phyloP scores from a whole-genome alignment of 2,888 invertebrate species.

The Drosophila koepferae region DNA sequence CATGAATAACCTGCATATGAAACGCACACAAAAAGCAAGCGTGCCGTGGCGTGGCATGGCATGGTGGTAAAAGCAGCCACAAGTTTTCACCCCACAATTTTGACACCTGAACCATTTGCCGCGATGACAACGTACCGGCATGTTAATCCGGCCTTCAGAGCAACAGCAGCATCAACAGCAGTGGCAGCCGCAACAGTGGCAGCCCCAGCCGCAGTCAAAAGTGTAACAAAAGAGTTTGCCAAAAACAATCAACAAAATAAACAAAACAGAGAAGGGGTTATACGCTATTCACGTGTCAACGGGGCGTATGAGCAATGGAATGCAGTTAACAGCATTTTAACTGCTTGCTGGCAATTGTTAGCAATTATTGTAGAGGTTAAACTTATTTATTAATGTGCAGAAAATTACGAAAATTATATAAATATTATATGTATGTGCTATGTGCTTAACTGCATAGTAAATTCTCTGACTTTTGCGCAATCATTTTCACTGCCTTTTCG shows the following conservation, averaged over 20 bases:
- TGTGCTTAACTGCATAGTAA: neutral
- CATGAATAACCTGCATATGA: constrained; percentile 67
- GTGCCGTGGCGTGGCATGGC: constrained; percentile 18
- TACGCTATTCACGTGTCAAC: constrained; percentile 24
- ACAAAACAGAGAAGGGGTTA: constrained; percentile 8
- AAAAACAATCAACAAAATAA: constrained; percentile 53
- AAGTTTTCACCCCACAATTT: constrained; percentile 72
- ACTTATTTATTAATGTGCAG: neutral
- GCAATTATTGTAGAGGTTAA: constrained; percentile 5
- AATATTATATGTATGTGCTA: neutral
- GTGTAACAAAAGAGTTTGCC: constrained; percentile 47
- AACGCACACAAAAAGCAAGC: constrained; percentile 58
- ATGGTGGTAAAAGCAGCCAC: constrained; percentile 67
- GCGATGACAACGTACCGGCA: constrained; percentile 71
- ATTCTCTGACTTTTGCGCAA: neutral
- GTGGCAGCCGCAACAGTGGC: constrained; percentile 20
- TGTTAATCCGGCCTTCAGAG: constrained; percentile 49
- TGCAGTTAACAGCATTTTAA: constrained; percentile 33
- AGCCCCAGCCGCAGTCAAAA: constrained; percentile 40
- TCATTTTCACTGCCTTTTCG: neutral
- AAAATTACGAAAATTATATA: constrained; percentile 4
- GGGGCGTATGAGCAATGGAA: constrained; percentile 48
- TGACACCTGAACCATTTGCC: constrained; percentile 76
- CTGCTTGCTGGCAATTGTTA: neutral
- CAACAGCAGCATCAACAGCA: constrained; percentile 14